Evolutionary conservation across 2,888 invertebrate species (phyloP).

Genomic region (Galerucella pusilla): DNA sequence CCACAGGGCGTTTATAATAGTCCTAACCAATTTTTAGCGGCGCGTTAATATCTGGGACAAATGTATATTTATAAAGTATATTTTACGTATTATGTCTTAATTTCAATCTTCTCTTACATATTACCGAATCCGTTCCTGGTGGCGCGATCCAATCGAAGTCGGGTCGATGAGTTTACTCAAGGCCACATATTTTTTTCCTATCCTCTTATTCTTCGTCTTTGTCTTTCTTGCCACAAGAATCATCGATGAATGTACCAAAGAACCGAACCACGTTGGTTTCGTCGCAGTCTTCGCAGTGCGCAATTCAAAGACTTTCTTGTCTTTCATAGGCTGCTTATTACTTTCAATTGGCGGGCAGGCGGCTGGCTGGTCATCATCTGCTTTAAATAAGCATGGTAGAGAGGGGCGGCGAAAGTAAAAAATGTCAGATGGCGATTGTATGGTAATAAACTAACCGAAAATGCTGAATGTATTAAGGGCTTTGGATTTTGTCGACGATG

Average conservation of each 20-base stretch:
- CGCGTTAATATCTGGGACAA: background rate
- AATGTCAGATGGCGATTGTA: constrained; percentile 20
- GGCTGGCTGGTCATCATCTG: constrained; percentile 37
- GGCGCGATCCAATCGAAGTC: constrained; percentile 32
- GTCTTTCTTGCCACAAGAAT: constrained; percentile 26
- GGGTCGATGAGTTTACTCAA: constrained; percentile 46
- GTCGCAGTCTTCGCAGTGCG: constrained; percentile 30
- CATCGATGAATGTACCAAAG: constrained; percentile 21
- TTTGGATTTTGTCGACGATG: background rate
- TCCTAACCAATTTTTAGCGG: too few relatives aligned
- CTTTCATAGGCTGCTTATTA: constrained; percentile 42
- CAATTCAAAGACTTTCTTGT: constrained; percentile 35
- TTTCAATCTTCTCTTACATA: background rate
- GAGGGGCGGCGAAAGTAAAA: background rate
- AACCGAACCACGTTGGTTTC: constrained; percentile 11
- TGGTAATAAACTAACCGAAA: constrained; percentile 8
- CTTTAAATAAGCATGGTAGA: constrained; percentile 28
- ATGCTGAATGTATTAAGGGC: background rate
- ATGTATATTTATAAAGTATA: background rate
- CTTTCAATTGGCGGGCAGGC: constrained; percentile 38
- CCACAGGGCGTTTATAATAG: too few relatives aligned
- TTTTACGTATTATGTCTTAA: background rate
- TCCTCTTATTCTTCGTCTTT: constrained; percentile 20
- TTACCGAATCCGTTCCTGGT: constrained; percentile 38
- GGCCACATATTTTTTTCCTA: constrained; percentile 38